phyloP scores from a whole-genome alignment of 2,888 invertebrate genomes.

The Agonopterix subpropinquella region DNA sequence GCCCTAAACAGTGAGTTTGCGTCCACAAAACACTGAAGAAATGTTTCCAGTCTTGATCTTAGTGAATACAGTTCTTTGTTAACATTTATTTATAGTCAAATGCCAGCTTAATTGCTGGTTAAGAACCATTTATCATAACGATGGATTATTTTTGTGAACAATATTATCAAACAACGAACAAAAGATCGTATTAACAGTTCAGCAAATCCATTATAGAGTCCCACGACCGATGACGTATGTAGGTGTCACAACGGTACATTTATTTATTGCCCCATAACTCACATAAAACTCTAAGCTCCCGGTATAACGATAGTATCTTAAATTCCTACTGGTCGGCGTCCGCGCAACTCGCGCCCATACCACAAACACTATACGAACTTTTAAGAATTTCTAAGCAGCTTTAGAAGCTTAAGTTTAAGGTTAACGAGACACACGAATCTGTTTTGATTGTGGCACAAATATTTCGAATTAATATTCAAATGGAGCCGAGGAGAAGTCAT shows the following conservation, averaged over 20 bases:
- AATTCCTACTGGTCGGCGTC: slow-evolving; percentile 45
- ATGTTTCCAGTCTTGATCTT: no score
- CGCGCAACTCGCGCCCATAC: background rate
- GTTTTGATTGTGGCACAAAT: slow-evolving; percentile 49
- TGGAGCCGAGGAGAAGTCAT: no score
- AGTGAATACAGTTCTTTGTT: no score
- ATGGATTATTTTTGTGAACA: no score
- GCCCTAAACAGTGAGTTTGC: no score
- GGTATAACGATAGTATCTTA: slow-evolving; percentile 59
- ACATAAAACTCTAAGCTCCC: slow-evolving; percentile 66
- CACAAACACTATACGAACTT: slow-evolving; percentile 3
- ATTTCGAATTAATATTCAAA: slow-evolving; percentile 56
- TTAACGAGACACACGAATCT: slow-evolving; percentile 38
- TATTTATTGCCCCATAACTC: slow-evolving; percentile 70
- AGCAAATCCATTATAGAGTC: slow-evolving; percentile 33
- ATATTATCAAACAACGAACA: slow-evolving; percentile 7
- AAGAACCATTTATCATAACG: no score
- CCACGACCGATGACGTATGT: slow-evolving; percentile 53
- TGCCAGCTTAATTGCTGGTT: no score
- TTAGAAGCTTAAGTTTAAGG: slow-evolving; percentile 55
- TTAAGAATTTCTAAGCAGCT: slow-evolving; percentile 51
- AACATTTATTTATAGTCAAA: no score
- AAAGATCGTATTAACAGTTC: slow-evolving; percentile 18
- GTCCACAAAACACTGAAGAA: no score
- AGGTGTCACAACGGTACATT: slow-evolving; percentile 64